Conservation (phyloP, 2,888 invertebrate genomes). For the Abrostola triplasia region DNA sequence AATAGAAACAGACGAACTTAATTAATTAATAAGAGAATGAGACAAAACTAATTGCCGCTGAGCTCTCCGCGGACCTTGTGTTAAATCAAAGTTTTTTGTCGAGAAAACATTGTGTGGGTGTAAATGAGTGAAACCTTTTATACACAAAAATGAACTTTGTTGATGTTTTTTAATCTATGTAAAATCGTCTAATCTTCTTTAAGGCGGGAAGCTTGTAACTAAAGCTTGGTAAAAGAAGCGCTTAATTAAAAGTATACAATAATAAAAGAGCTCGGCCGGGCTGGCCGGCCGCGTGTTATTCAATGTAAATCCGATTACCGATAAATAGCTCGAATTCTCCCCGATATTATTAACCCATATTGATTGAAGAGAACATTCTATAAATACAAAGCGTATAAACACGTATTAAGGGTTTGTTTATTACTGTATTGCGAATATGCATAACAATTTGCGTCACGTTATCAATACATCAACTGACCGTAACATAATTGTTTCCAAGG, state of each 20-base stretch:
- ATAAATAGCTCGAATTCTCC: slow-evolving; percentile 28
- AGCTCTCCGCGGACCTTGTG: slow-evolving; percentile 11
- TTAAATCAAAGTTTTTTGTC: slow-evolving; percentile 27
- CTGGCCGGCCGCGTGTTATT: slow-evolving; percentile 26
- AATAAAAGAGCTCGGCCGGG: slow-evolving; percentile 32
- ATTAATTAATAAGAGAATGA: slow-evolving; percentile 47
- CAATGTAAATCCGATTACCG: slow-evolving; percentile 42
- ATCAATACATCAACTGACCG: slow-evolving; percentile 33
- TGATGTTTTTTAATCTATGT: slow-evolving; percentile 37
- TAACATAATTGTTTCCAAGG: slow-evolving; percentile 21
- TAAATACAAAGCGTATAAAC: slow-evolving; percentile 3
- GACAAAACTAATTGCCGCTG: slow-evolving; percentile 37
- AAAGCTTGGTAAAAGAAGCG: slow-evolving; percentile 34
- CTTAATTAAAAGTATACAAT: slow-evolving; percentile 55
- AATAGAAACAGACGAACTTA: slow-evolving; percentile 46
- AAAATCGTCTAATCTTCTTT: slow-evolving; percentile 23
- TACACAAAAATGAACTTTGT: slow-evolving; percentile 7
- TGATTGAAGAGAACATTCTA: slow-evolving; percentile 5
- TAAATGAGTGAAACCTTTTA: slow-evolving; percentile 19
- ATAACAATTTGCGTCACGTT: slow-evolving; percentile 32
- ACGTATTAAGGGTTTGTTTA: not conserved
- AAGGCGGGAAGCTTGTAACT: slow-evolving; percentile 22
- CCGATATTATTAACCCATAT: slow-evolving; percentile 14
- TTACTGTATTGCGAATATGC: not conserved
- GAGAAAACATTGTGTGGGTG: slow-evolving; percentile 13